Evolutionary conservation across 2,888 invertebrate genomes (phyloP).

Genomic region (Noctua janthina): DNA sequence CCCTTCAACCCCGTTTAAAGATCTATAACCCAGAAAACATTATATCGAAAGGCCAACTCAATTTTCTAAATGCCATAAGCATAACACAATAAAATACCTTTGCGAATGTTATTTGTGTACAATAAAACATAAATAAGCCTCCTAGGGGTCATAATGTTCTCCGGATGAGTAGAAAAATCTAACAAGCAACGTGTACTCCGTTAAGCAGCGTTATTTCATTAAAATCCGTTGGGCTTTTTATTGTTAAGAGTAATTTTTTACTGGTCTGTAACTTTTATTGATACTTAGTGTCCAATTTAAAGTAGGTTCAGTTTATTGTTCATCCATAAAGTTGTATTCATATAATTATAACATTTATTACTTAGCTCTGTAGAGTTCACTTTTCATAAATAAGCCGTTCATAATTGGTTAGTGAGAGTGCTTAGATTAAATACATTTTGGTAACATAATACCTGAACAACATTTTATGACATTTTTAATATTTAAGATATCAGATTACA

Average conservation of each 20-base stretch:
- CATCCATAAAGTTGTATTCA: background rate
- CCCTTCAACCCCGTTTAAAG: background rate
- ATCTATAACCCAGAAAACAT: background rate
- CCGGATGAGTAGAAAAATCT: background rate
- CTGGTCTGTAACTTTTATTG: background rate
- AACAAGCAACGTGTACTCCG: background rate
- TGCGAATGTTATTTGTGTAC: background rate
- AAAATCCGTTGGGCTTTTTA: background rate
- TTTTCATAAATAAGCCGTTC: background rate
- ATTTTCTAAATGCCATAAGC: background rate
- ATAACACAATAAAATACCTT: background rate
- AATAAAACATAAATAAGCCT: background rate
- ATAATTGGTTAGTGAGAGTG: slow-evolving; percentile 3
- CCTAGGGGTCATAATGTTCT: background rate
- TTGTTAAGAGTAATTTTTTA: background rate
- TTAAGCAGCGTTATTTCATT: background rate
- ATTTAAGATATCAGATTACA: slow-evolving; percentile 21
- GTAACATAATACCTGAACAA: slow-evolving; percentile 17
- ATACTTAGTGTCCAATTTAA: background rate
- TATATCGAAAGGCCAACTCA: background rate
- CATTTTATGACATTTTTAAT: slow-evolving; percentile 13
- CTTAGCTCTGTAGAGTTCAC: background rate
- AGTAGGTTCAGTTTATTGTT: background rate
- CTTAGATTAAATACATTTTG: background rate
- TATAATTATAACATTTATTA: background rate